A percentile compares a stretch with the other conserved stretches of the same genome.
These are phyloP conservation scores for Agonopterix alstromeriana DNA, from an alignment of 2,888 invertebrate genomes.

Conservation along the genomic window DNA sequence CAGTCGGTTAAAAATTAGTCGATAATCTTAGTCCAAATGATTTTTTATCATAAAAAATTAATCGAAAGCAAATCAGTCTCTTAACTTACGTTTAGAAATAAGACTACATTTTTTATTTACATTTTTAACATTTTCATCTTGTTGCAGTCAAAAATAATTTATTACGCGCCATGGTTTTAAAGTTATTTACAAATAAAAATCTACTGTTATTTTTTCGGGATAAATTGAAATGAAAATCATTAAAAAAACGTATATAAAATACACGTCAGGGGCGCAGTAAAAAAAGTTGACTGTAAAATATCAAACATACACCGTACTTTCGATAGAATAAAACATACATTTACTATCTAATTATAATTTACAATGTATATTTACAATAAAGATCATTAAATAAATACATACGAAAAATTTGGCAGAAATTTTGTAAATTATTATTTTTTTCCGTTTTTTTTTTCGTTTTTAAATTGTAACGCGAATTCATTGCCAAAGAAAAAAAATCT, in stretches of 20 bases:
- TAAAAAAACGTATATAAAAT: background rate
- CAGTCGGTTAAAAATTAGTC: constrained; percentile 52
- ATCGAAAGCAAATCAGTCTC: constrained; percentile 70
- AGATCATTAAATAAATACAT: constrained; percentile 60
- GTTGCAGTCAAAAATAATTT: constrained; percentile 13
- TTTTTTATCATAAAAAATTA: constrained; percentile 30
- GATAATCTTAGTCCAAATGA: constrained; percentile 33
- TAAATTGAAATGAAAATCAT: background rate
- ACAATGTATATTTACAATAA: constrained; percentile 62
- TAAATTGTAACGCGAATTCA: constrained; percentile 19
- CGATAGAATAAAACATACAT: constrained; percentile 35
- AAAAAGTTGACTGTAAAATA: background rate
- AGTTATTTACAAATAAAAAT: constrained; percentile 12
- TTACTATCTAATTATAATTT: constrained; percentile 68
- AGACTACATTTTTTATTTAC: constrained; percentile 54
- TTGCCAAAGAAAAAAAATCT: constrained; percentile 20
- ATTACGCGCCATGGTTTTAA: constrained; percentile 20
- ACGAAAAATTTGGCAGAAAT: constrained; percentile 53
- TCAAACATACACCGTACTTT: background rate
- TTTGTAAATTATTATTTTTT: background rate
- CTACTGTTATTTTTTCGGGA: constrained; percentile 4
- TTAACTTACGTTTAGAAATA: constrained; percentile 62
- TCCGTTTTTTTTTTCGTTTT: no score
- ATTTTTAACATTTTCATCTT: constrained; percentile 27
- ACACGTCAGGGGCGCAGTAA: background rate